Conservation (phyloP, 2,888 invertebrate species). For the Drosophila atroscutellata region DNA sequence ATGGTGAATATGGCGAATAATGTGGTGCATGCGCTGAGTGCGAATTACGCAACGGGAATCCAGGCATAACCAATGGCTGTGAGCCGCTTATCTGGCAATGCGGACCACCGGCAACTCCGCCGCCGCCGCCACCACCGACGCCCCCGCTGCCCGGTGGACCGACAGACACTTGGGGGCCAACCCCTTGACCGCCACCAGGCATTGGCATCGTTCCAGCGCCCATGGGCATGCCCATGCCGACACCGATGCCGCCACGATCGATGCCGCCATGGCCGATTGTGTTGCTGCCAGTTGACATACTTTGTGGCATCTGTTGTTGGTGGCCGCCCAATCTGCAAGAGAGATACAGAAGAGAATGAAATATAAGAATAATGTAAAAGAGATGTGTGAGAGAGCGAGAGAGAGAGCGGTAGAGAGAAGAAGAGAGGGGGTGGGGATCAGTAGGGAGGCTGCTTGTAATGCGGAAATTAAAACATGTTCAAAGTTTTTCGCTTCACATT, state of each 20-base stretch:
- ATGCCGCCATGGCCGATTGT: constrained; percentile 85
- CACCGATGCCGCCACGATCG: constrained; percentile 78
- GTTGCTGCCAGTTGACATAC: constrained; percentile 88
- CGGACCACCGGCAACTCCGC: constrained; percentile 84
- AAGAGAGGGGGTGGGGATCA: neutral
- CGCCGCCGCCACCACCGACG: constrained; percentile 64
- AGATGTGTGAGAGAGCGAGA: neutral
- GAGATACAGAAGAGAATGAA: constrained; percentile 15
- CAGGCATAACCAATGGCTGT: constrained; percentile 94
- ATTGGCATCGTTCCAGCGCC: constrained; percentile 72
- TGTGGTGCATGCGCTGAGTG: constrained; percentile 89
- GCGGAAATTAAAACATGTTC: constrained; percentile 80
- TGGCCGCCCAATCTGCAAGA: constrained; percentile 84
- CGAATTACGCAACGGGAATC: constrained; percentile 91
- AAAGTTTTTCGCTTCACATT: constrained; percentile 54
- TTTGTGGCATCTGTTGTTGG: constrained; percentile 85
- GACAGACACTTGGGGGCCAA: constrained; percentile 55
- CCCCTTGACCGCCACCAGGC: constrained; percentile 71
- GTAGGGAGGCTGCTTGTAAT: constrained; percentile 61
- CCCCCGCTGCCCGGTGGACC: constrained; percentile 57
- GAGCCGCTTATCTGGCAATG: constrained; percentile 89
- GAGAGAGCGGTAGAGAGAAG: neutral
- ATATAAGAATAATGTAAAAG: neutral
- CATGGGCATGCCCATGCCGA: constrained; percentile 73
- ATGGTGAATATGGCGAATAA: constrained; percentile 95